Evolutionary conservation across 2,113 vertebrate genomes (phyloP).

Genomic region (Euleptes europaea): DNA sequence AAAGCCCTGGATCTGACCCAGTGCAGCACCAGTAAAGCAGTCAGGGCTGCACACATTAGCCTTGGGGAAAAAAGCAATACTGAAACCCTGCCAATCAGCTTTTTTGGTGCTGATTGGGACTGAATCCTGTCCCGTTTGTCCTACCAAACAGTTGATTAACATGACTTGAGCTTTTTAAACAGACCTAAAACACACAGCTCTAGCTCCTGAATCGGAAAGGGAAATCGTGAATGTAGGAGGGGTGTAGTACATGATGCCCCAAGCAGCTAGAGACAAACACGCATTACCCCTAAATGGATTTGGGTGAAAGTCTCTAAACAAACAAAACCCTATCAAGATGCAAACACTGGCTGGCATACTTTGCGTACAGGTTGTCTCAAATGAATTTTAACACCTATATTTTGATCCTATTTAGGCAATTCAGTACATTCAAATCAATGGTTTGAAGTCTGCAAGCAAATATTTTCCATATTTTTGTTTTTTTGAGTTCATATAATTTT

Average conservation of each 20-base stretch:
- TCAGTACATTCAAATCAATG: conserved; percentile 38
- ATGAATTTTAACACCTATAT: neutral
- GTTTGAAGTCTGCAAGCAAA: conserved; percentile 43
- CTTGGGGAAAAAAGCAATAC: neutral
- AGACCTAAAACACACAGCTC: neutral
- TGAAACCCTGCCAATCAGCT: neutral
- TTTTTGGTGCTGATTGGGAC: neutral
- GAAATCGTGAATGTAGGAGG: neutral
- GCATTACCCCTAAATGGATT: neutral
- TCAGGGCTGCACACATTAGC: neutral
- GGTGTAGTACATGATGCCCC: neutral
- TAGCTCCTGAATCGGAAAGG: neutral
- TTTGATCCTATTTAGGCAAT: conserved; percentile 6
- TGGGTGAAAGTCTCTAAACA: neutral
- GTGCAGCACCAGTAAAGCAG: neutral
- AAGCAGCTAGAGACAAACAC: neutral
- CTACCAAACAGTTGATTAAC: neutral
- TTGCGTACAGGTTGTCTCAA: neutral
- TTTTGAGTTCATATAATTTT: conserved; percentile 41
- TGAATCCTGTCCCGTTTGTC: neutral
- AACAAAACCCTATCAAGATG: neutral
- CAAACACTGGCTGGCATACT: neutral
- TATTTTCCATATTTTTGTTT: conserved; percentile 42
- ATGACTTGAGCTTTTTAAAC: neutral
- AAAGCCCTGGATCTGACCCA: neutral